Percentiles rank a stretch among this genome's conserved stretches.
These are phyloP conservation scores for Erynnis tages DNA, from an alignment of 2,888 invertebrate genomes.

Conservation along the genomic window DNA sequence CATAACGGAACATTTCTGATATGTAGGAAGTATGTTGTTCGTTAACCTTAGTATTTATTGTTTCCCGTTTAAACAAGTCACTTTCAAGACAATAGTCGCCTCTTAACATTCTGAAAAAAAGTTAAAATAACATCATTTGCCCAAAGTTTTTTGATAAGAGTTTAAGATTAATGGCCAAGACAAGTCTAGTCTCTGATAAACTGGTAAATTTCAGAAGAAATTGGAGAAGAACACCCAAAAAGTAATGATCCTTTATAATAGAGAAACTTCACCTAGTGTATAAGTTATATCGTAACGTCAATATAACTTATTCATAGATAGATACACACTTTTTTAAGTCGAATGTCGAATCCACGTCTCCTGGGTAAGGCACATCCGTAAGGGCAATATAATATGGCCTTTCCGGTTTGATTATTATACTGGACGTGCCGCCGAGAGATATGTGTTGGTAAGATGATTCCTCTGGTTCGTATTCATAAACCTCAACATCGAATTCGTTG, in stretches of 20 bases:
- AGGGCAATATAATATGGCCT: slow-evolving; percentile 57
- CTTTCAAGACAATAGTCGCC: slow-evolving; percentile 65
- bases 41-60: too few relatives aligned
- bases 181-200: too few relatives aligned
- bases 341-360: slow-evolving; percentile 60
- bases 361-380: slow-evolving; percentile 66
- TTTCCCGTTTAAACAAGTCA: too few relatives aligned
- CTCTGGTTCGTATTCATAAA: slow-evolving; percentile 49
- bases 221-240: too few relatives aligned
- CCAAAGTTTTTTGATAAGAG: too few relatives aligned
- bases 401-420: slow-evolving; percentile 43
- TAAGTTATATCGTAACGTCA: too few relatives aligned
- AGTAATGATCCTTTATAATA: too few relatives aligned
- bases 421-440: slow-evolving; percentile 36
- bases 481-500: slow-evolving; percentile 60
- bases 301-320: too few relatives aligned
- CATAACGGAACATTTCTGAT: slow-evolving; percentile 39
- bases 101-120: slow-evolving; percentile 49
- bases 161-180: too few relatives aligned
- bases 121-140: background rate
- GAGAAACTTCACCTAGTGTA: too few relatives aligned
- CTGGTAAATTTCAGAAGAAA: too few relatives aligned
- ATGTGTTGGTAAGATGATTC: slow-evolving; percentile 46
- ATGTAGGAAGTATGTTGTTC: slow-evolving; percentile 33
- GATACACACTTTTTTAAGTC: slow-evolving; percentile 59